These are phyloP conservation scores for Orthonyx spaldingii DNA, from an alignment of 2,113 vertebrate genomes.

Conservation along the genomic window DNA sequence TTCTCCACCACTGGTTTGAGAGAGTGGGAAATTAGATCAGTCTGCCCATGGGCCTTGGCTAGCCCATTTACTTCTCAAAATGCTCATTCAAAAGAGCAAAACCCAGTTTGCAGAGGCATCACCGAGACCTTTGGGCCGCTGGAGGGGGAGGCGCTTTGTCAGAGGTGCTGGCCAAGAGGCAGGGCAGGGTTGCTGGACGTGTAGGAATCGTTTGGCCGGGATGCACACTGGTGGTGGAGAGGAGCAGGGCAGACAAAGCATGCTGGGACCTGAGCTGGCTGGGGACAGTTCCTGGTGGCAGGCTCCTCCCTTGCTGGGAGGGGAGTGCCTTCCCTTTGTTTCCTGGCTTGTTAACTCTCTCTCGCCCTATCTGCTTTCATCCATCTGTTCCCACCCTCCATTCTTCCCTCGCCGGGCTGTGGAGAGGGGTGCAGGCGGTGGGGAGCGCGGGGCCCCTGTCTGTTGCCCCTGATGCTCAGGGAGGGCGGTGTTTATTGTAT, in stretches of 20 bases:
- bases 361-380: constrained; percentile 51
- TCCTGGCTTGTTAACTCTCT: constrained; percentile 69
- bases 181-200: not conserved
- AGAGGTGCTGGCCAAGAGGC: not conserved
- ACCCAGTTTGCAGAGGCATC: not conserved
- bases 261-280: constrained; percentile 48
- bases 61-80: not conserved
- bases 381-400: constrained; percentile 51
- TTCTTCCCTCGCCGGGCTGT: not conserved
- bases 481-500: not conserved
- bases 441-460: not conserved
- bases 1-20: not conserved
- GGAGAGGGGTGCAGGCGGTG: not conserved
- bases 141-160: not conserved
- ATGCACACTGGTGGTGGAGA: not conserved
- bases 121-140: not conserved
- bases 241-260: constrained; percentile 46
- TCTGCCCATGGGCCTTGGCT: not conserved
- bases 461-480: not conserved
- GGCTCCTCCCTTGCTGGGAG: constrained; percentile 58
- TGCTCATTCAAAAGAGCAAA: not conserved
- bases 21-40: not conserved
- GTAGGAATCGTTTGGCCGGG: not conserved
- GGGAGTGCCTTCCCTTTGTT: constrained; percentile 65
- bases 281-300: constrained; percentile 60